Evolutionary conservation across 64 coral and sea anemone genomes (phyloP).

Genomic region (Cladopsammia gracilis): DNA sequence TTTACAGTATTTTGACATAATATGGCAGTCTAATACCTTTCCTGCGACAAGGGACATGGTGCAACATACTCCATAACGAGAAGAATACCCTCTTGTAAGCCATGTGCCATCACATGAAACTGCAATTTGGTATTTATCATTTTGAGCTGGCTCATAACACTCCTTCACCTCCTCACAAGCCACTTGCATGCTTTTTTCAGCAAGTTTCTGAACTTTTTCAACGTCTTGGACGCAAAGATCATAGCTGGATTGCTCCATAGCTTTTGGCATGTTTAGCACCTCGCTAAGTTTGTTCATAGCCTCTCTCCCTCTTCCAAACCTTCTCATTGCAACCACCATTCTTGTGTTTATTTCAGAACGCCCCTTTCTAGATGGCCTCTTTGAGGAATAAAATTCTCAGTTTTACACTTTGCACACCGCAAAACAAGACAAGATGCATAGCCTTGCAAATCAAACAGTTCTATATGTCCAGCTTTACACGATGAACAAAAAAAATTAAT

Average conservation of each 20-base stretch:
- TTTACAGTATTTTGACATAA: not conserved
- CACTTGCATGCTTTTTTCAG: constrained; percentile 1
- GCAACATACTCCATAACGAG: not conserved
- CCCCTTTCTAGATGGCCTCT: constrained; percentile 9
- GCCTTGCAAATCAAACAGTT: constrained; percentile 24
- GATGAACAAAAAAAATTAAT: constrained; percentile 13
- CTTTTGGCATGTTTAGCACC: constrained; percentile 5
- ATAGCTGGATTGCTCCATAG: constrained; percentile 2
- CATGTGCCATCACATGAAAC: not conserved
- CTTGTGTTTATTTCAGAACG: not conserved
- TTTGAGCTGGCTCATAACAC: not conserved
- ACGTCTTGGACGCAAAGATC: not conserved
- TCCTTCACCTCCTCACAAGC: constrained; percentile 13
- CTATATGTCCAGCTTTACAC: not conserved
- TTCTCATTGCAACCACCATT: too few relatives aligned
- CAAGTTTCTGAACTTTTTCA: constrained; percentile 12
- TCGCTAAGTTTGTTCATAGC: constrained; percentile 16
- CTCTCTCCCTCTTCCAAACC: constrained; percentile 9
- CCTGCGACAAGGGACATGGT: not conserved
- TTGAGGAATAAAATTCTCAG: constrained; percentile 20
- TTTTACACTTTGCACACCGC: constrained; percentile 6
- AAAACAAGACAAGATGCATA: constrained; percentile 18
- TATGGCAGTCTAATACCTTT: constrained; percentile 18
- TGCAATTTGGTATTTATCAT: not conserved
- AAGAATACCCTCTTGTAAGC: constrained; percentile 6